Conservation (phyloP, 2,113 vertebrate genomes). For the Collichthys lucidus region DNA sequence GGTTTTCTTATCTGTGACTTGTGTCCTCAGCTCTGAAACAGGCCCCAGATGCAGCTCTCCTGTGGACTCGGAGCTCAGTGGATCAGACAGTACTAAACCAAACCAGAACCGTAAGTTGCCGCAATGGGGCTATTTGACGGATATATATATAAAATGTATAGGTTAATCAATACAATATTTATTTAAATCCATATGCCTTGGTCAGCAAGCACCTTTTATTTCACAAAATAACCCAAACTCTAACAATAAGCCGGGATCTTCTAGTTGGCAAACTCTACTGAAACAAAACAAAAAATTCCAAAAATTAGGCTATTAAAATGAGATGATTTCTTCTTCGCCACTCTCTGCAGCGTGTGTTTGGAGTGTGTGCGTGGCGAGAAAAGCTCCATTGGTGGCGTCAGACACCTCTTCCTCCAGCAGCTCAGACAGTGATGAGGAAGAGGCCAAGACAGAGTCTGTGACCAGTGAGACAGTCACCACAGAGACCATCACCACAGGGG, state of each 20-base stretch:
- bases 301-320: background rate
- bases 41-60: constrained; percentile 93
- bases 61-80: constrained; percentile 78
- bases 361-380: constrained; percentile 88
- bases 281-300: background rate
- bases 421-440: constrained; percentile 87
- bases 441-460: constrained; percentile 74
- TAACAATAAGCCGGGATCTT: background rate
- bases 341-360: constrained; percentile 87
- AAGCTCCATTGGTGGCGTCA: constrained; percentile 87
- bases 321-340: background rate
- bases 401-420: constrained; percentile 91
- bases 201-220: too few relatives aligned
- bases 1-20: constrained; percentile 23
- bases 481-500: constrained; percentile 79
- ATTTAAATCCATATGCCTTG: too few relatives aligned
- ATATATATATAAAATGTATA: background rate
- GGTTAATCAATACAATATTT: background rate
- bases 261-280: background rate
- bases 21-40: constrained; percentile 88
- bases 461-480: constrained; percentile 78
- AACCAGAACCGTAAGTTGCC: constrained; percentile 80
- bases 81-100: constrained; percentile 70
- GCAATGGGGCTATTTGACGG: constrained; percentile 38
- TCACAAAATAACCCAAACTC: background rate